Base-by-base conservation (phyloP, 1,140 invertebrate species). In the Meteorus sp. region DNA sequence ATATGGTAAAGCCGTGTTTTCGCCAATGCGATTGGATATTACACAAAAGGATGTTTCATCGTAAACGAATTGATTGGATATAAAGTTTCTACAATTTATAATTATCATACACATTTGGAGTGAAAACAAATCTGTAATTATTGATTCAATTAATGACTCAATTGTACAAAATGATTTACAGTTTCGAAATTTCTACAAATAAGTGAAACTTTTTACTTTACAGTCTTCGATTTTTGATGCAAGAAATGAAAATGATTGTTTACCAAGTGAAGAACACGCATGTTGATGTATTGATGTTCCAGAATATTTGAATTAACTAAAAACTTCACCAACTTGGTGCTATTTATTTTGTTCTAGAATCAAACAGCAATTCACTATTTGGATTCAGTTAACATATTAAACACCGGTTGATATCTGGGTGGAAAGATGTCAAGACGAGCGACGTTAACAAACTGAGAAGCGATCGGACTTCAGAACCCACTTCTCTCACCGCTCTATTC, bases 361-460 rank as follows among this genome's bases (percentile, higher is more conserved):
- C 8, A 29, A 22, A 19, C 13, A 29, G 51, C 29, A 31, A 25
- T 29, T 61, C 39, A 62, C 59, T 72, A 67, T 66, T 64, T 71
- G 63, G 62, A 61, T 50, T 41, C 56, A 59, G 62, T 53, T 60
- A 66, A 61, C 75, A 77, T 76, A 67, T 67, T 73, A 73, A 60
- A 67, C 41, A 64, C 57, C 62, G 61, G 61, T 60, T 58, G 61
- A 51, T 57, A 53, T 60, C 62, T 55, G 8, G 41, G 20, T 19
- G 31, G 29, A 37, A 56, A 43, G 60, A 63, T 62, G 61, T 68
- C 65, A 65, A 61, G 64, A 62, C 66, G 54, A 69, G 63, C 59
- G 68, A 73, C 73, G 66, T 64, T 68, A 68, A 65, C 59, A 67
- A 75, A 76, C 75, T 76, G 73, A 75, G 55, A 59, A 69, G 66